These are phyloP conservation scores for Erithacus rubecula DNA, from an alignment of 2,797 vertebrate species.

Conservation along the genomic window DNA sequence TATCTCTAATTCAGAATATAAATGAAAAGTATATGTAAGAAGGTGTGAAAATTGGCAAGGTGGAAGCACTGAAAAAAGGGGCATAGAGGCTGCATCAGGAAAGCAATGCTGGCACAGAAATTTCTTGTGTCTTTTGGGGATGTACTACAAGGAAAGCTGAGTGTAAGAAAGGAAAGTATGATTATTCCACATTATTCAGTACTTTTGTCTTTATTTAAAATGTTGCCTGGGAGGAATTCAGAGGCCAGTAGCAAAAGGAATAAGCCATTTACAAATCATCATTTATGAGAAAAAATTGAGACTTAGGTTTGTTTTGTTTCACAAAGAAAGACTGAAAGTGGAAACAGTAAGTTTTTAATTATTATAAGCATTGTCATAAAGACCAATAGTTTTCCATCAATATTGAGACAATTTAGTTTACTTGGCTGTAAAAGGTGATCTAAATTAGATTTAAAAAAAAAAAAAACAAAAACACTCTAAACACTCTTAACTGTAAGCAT, in stretches of 20 bases:
- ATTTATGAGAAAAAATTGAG: background rate
- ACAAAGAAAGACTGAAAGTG: background rate
- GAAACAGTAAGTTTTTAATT: background rate
- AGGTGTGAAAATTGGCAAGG: background rate
- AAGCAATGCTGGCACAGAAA: background rate
- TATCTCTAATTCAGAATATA: background rate
- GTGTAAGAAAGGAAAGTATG: background rate
- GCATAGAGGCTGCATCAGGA: background rate
- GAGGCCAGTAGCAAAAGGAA: background rate
- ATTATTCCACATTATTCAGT: background rate
- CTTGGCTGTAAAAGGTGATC: background rate
- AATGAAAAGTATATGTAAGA: background rate
- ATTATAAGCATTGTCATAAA: background rate
- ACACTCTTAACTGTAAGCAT: background rate
- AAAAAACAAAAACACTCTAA: background rate
- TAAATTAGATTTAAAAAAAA: background rate
- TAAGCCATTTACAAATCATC: background rate
- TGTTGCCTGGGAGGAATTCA: background rate
- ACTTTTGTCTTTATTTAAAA: background rate
- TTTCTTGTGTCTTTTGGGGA: background rate
- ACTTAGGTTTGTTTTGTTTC: background rate
- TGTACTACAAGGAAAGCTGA: background rate
- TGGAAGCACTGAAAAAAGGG: background rate
- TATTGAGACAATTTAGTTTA: background rate
- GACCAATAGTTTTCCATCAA: background rate